Evolutionary conservation across 1,140 invertebrate species (phyloP).

Genomic region (Drosophila tropicalis): DNA sequence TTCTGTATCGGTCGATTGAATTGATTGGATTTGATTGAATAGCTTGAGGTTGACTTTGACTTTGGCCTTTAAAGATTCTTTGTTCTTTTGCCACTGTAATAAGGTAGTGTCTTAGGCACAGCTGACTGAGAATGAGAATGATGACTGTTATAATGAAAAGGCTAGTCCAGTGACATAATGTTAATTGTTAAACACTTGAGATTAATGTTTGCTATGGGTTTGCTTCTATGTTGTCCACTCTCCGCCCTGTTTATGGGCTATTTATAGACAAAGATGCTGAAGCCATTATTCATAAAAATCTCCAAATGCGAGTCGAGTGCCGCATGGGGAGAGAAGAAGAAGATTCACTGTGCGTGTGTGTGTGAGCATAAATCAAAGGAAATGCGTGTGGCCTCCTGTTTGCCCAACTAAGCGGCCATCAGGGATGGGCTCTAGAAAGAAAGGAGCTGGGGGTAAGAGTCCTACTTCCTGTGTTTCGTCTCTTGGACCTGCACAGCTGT

Average conservation of each 20-base stretch:
- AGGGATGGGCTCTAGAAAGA: conserved; percentile 11
- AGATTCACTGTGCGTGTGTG: conserved; percentile 31
- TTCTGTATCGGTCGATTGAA: conserved; percentile 6
- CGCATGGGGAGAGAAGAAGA: conserved; percentile 35
- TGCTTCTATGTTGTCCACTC: conserved; percentile 16
- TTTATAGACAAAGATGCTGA: conserved; percentile 66
- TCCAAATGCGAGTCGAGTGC: conserved; percentile 23
- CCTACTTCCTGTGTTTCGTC: background rate
- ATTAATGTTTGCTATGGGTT: conserved; percentile 51
- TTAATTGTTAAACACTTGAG: conserved; percentile 74
- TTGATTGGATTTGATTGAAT: conserved; percentile 5
- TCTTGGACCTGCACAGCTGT: conserved; percentile 26
- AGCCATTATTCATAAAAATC: conserved; percentile 72
- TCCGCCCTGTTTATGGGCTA: conserved; percentile 53
- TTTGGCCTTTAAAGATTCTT: background rate
- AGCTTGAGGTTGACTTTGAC: background rate
- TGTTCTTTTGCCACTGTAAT: conserved; percentile 41
- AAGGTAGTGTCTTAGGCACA: conserved; percentile 61
- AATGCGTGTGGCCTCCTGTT: conserved; percentile 42
- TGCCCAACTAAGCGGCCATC: conserved; percentile 46
- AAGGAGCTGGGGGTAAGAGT: background rate
- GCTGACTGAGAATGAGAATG: conserved; percentile 25
- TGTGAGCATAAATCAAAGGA: conserved; percentile 47
- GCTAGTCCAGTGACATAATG: conserved; percentile 34
- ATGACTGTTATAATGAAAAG: conserved; percentile 1